Base-by-base conservation (phyloP, 2,888 invertebrate genomes). In the Eudemis profundana region DNA sequence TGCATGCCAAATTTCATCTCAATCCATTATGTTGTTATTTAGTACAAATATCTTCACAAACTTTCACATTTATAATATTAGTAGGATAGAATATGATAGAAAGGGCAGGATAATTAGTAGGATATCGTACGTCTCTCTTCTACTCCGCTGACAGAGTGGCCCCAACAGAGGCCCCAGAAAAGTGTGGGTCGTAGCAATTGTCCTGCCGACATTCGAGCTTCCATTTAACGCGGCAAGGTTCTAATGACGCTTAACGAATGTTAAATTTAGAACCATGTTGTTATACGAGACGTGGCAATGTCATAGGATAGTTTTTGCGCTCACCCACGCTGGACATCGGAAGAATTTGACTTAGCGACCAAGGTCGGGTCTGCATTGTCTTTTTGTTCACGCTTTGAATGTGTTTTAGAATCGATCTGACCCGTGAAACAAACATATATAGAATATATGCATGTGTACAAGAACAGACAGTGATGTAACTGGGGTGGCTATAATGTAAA, bases 251-350 rank as follows among this genome's bases (percentile, higher is more conserved):
- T 53, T 67, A 29, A 42, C 66, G 66, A 40, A 57, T 65, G 60
- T 63, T 33, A 60, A 63, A 69, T 61, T 53, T 82, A 79, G 84
- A 82, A 90, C 90, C 72, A 54, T 89, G 85, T 88, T 67, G 50
- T 8, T 74, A 12, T 72, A 74, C 36, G 78, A 70, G 66, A 15
- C 66, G 60, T 66, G 65, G 80, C 90, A 92, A 90, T 89, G 90
- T 89, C 89, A 89, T 87, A 90, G 89, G 89, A 91, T 85, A 92
- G 90, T 92, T 91, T 92, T 92, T 91, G 89, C 86, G 81, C 76
- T 84, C 89, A 86, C 91, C 90, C 88, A 91, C 91, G 79, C 86
- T 75, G 73, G 84, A 81, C 85, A 87, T 88, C 85, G 79, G 82
- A 90, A 90, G 89, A 90, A 90, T 90, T 91, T 86, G 90, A 90